Base-by-base conservation (phyloP, 2,113 vertebrate genomes). In the Pitta sordida region DNA sequence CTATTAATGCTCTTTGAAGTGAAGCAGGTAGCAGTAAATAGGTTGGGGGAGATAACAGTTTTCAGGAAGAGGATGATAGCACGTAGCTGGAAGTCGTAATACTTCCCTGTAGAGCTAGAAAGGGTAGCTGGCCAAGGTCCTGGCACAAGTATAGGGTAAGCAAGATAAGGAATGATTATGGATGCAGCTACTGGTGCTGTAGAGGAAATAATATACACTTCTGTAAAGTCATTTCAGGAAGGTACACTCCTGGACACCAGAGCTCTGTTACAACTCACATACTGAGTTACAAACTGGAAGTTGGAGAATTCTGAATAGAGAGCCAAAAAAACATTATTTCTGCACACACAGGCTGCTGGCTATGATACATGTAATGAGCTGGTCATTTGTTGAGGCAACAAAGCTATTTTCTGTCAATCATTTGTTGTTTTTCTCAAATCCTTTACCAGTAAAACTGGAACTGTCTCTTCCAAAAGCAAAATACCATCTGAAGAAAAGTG, bases 111-210 rank as follows among this genome's bases (percentile, higher is more conserved):
- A 39, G 18, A 36, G 64, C 44, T 68, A 32, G 22, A 37, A 23
- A 68, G 49, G 18, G 29, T 5, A 16, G 26, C 15, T 23, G 53
- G 55, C 30, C 17, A 43, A 64, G 15, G 32, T 64, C 64, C 30
- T 1, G 21, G 75, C 32, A 26, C 10, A 4, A 7, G 15, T 7
- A 30, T 4, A 22, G 0, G 36, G 16, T 3, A 37, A 52, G 17
- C 3, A 55, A 56, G 24, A 23, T 41, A 23, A 63, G 48, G 37
- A 80, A 48, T 37, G 30, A 19, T n/a, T 11, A 11, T 2, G 9
- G 43, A 37, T 51, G 27, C 44, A 78, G 59, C 39, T 53, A 53
- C 74, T 91, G 34, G 10, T n/a, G 41, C 49, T 59, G 53, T 36
- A 41, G 21, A 44, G 15, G 63, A 49, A 8, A 8, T 11, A 14